phyloP scores from a whole-genome alignment of 2,888 invertebrate species.

The Phasia obesa region DNA sequence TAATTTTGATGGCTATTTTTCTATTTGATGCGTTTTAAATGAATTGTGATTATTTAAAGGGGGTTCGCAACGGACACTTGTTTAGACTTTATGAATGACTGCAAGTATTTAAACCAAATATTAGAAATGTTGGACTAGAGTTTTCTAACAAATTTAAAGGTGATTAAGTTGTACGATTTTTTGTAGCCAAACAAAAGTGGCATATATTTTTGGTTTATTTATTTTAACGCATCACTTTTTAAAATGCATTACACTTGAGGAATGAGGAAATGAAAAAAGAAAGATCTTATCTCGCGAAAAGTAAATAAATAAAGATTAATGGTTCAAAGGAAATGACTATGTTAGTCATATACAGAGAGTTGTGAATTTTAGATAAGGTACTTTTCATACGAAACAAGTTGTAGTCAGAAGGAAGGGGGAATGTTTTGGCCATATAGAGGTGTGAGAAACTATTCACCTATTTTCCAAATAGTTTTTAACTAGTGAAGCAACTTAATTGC shows the following conservation, averaged over 20 bases:
- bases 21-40: slow-evolving; percentile 63
- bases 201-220: not conserved
- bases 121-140: too few species aligned
- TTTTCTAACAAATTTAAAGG: slow-evolving; percentile 46
- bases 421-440: too few species aligned
- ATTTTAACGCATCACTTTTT: not conserved
- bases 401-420: too few species aligned
- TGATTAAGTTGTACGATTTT: slow-evolving; percentile 42
- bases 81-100: not conserved
- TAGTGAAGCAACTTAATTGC: too few species aligned
- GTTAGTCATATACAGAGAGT: not conserved
- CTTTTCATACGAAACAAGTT: too few species aligned
- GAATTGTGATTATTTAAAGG: slow-evolving; percentile 22
- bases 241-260: not conserved
- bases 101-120: too few species aligned
- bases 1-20: slow-evolving; percentile 35
- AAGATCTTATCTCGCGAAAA: not conserved
- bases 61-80: slow-evolving; percentile 25
- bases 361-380: too few species aligned
- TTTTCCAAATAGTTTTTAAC: too few species aligned
- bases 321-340: not conserved
- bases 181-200: not conserved
- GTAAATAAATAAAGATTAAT: not conserved
- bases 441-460: too few species aligned
- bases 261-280: not conserved